Evolutionary conservation across 1,140 invertebrate genomes (phyloP), one percentile per base, ranked within the genome.

Genomic region (Drosophila nebulosa): DNA sequence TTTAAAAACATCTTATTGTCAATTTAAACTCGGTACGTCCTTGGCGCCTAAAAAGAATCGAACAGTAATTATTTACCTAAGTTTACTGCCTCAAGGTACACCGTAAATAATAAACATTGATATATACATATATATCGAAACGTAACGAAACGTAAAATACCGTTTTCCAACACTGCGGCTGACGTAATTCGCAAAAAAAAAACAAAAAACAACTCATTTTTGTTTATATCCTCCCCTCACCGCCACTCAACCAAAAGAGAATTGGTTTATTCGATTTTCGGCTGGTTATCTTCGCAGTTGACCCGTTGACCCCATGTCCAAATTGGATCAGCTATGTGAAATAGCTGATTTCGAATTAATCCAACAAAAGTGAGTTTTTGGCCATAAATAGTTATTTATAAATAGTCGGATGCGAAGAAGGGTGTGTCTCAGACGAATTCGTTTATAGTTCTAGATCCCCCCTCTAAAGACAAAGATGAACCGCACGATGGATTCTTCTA

Each of bases 401-500:
- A 61, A 60, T 58, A 67, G 58, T 50, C 46, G 52, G 12, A 63
- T 5, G 27, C 7, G 9, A 9, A 2, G 16, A 67, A 36, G 27
- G 52, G 73, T 75, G 53, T 67, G 73, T 70, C 53, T 4, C 9
- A 26, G n/a, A 27, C 0, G 16, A 18, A 4, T 16, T 59, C 24
- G 22, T n/a, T 50, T 22, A 0, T 22, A 73, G 46, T 61, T 26
- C 0, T 18, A 81, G 65, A 56, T 64, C 42, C 35, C 39, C 22
- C 24, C 56, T 36, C 10, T 3, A 10, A 12, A 32, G 9, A 32
- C 4, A 32, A 32, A 10, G 9, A 91, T 91, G 86, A 90, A 90
- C 61, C 86, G 89, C 32, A 90, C 90, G 16, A 46, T 46, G 3
- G 89, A 91, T 42, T 79, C 77, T 4, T 56, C 81, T 16, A 86